Base-by-base conservation (phyloP, 1,140 invertebrate species). In the Drosophila tsacasi region DNA sequence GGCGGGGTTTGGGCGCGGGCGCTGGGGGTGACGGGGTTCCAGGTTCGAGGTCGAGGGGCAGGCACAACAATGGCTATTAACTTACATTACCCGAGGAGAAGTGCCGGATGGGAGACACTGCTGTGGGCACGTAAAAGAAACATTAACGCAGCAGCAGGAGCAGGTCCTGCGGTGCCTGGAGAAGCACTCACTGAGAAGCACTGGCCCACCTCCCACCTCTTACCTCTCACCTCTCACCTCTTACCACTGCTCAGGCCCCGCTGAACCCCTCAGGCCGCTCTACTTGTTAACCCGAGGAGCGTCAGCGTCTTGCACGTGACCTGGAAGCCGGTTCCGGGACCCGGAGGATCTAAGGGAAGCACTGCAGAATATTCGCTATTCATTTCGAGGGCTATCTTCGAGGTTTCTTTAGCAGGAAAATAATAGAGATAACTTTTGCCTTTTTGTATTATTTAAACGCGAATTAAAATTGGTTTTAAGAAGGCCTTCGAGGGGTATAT, bases 11-110 rank as follows among this genome's bases (percentile, higher is more conserved):
- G 19, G 39, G n/a, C 27, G n/a, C n/a, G n/a, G n/a, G n/a, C n/a
- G n/a, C n/a, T 30, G 7, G 39, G 37, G 19, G 54, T n/a, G n/a
- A 27, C 47, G 25, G 15, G 23, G 63, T 27, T 25, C 44, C 42
- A 27, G 57, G 55, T 46, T 37, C 32, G 39, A 46, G 59, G 64
- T 71, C 63, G 44, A 19, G 42, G 73, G 55, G 67, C 63, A 67
- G 65, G 60, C 72, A 73, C 55, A 72, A 86, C 83, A 83, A 87
- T 73, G 77, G 81, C 80, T 89, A 87, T 89, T 87, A 87, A 89
- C 84, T 87, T 84, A 89, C 84, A 87, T 89, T 87, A 80, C 73
- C 67, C 61, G 83, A 83, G 80, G 77, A 87, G 84, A 87, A 87
- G 83, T 79, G 83, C 76, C 55, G 52, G 62, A 42, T 35, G 40